Percentiles rank a stretch among this genome's conserved stretches.
Evolutionary conservation across 2,888 invertebrate genomes (phyloP).

Genomic region (Pycnomerus fuliginosus): DNA sequence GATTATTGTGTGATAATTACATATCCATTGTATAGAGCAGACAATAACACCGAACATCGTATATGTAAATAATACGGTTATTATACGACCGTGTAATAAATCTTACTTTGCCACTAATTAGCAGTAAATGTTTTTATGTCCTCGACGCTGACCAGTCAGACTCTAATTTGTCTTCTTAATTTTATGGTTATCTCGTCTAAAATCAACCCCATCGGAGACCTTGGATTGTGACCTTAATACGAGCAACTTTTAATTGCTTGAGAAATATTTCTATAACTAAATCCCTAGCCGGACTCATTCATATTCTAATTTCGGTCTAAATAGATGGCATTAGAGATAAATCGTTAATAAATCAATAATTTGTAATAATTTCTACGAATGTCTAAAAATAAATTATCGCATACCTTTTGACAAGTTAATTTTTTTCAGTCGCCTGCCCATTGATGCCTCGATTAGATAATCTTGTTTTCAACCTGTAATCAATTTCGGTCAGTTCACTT

Average conservation of each 20-base stretch:
- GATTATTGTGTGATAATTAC: no score
- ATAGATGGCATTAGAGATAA: conserved; percentile 18
- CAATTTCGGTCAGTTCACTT: conserved; percentile 18
- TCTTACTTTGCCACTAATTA: no score
- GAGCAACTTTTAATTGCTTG: conserved; percentile 11
- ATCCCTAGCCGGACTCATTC: no score
- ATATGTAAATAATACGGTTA: no score
- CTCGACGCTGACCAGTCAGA: no score
- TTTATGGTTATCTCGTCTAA: no score
- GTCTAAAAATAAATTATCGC: conserved; percentile 17
- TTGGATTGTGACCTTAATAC: conserved; percentile 10
- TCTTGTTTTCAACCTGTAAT: conserved; percentile 9
- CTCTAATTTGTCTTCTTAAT: conserved; percentile 7
- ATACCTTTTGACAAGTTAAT: conserved; percentile 14
- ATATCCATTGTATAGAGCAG: no score
- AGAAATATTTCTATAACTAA: conserved; percentile 13
- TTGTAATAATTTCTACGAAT: conserved; percentile 8
- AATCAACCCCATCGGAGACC: no score
- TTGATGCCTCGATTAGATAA: conserved; percentile 18
- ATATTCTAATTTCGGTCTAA: conserved; percentile 20
- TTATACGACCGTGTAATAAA: no score
- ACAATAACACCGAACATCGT: no score
- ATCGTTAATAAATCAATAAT: conserved; percentile 21
- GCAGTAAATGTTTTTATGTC: no score
- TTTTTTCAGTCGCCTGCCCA: conserved; percentile 13